Conservation (phyloP, 2,113 vertebrate genomes). For the Colossoma macropomum region DNA sequence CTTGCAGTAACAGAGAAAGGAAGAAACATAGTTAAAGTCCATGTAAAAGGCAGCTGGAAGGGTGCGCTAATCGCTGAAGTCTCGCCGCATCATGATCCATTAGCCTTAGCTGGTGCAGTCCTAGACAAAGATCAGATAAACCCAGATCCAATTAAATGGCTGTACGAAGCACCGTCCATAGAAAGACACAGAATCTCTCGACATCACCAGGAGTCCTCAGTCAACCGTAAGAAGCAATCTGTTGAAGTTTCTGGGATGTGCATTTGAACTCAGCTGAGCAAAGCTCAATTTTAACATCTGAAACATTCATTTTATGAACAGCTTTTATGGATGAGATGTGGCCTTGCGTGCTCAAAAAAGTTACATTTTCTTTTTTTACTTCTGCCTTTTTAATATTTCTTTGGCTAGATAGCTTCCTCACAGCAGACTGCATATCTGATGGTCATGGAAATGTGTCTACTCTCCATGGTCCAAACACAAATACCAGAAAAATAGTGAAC, state of each 20-base stretch:
- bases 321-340: too few relatives aligned
- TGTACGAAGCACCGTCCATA: constrained; percentile 50
- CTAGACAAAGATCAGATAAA: constrained; percentile 57
- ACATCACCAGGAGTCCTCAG: not conserved
- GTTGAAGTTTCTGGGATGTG: not conserved
- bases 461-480: too few relatives aligned
- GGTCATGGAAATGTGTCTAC: too few relatives aligned
- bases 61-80: constrained; percentile 57
- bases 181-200: constrained; percentile 10
- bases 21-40: not conserved
- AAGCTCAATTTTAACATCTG: not conserved
- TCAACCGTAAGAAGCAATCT: not conserved
- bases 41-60: constrained; percentile 43
- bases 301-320: not conserved
- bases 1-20: constrained; percentile 24
- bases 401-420: too few relatives aligned
- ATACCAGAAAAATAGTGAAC: too few relatives aligned
- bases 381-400: too few relatives aligned
- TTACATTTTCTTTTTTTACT: too few relatives aligned
- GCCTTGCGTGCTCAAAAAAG: too few relatives aligned
- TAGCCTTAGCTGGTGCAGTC: constrained; percentile 58
- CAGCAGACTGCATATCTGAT: too few relatives aligned
- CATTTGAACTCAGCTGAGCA: not conserved
- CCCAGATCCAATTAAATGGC: constrained; percentile 67
- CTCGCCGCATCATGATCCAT: constrained; percentile 60